Evolutionary conservation across 2,888 invertebrate species (phyloP), one percentile per base, ranked within the genome.

Genomic region (Brenthis daphne): DNA sequence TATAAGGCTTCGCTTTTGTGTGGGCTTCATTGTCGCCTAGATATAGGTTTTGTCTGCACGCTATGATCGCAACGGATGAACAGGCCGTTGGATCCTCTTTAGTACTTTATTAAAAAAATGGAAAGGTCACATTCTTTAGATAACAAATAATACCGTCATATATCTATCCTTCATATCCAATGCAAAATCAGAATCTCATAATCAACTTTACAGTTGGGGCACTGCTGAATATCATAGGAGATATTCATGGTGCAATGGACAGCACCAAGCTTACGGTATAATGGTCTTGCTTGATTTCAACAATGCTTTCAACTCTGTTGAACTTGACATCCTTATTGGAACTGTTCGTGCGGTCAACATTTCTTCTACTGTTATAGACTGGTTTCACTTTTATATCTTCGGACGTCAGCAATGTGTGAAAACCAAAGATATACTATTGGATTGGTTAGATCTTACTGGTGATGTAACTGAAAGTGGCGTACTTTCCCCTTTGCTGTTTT

Each of bases 1-100:
- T 83, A 80, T 85, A 86, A 83, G 87, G 88, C 81, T 89, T 90
- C 88, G 77, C 76, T 77, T 78, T 81, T 80, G 78, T 79, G 73
- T 73, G 81, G 86, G 84, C 84, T 87, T 87, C 83, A 81, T 82
- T 82, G 82, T 81, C 79, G 80, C 79, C 81, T 83, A 82, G 81
- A 80, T 83, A 78, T 79, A 78, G 78, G 75, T 78, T 80, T 77
- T 75, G 78, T 79, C 75, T 77, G 76, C 80, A 81, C 77, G 80
- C 79, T 68, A 80, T 71, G 69, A 64, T 69, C 67, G 67, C 68
- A 66, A 47, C 53, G 69, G 64, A 69, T 56, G 57, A 60, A 33
- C 54, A 47, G 33, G 51, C 64, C 53, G 53, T 64, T 51, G 37
- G 37, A 43, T 64, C 51, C 47, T 29, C 16, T n/a, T 66, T 13